phyloP scores from a whole-genome alignment of 2,888 invertebrate species.

The Liopterus haemorrhoidalis region DNA sequence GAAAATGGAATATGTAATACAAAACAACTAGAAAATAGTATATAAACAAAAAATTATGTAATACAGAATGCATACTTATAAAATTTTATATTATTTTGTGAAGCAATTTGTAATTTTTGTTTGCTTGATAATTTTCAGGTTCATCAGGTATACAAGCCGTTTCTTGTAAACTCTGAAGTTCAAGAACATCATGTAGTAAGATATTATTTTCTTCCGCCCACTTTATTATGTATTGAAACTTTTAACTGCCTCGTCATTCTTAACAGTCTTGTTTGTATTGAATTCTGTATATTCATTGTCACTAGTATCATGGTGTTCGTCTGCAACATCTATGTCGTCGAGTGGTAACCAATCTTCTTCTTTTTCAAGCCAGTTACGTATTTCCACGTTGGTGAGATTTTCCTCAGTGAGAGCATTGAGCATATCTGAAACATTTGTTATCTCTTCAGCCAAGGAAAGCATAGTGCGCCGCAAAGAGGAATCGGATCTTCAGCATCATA shows the following conservation, averaged over 20 bases:
- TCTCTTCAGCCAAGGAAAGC: conserved; percentile 18
- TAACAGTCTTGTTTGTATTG: conserved; percentile 10
- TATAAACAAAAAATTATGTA: conserved; percentile 16
- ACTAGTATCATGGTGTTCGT: conserved; percentile 14
- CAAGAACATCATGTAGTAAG: no score
- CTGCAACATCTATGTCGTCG: no score
- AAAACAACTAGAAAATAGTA: conserved; percentile 13
- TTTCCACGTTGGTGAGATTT: conserved; percentile 22
- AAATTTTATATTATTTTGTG: conserved; percentile 19
- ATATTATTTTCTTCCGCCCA: no score
- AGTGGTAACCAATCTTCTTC: no score
- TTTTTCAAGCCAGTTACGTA: no score
- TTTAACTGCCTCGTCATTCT: conserved; percentile 13
- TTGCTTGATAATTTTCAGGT: no score
- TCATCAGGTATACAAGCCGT: no score
- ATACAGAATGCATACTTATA: conserved; percentile 7
- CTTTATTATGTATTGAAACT: no score
- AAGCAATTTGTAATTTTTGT: conserved; percentile 19
- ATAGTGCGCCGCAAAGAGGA: conserved; percentile 17
- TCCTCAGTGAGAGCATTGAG: conserved; percentile 24
- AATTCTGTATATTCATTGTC: conserved; percentile 5
- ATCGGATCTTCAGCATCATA: no score
- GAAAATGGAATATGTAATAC: no score
- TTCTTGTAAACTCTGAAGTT: no score
- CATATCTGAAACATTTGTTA: conserved; percentile 25